A percentile compares a stretch with the other conserved stretches of the same genome.
These are phyloP conservation scores for Calameuta pallipes DNA, from an alignment of 2,888 invertebrate species.

Conservation along the genomic window DNA sequence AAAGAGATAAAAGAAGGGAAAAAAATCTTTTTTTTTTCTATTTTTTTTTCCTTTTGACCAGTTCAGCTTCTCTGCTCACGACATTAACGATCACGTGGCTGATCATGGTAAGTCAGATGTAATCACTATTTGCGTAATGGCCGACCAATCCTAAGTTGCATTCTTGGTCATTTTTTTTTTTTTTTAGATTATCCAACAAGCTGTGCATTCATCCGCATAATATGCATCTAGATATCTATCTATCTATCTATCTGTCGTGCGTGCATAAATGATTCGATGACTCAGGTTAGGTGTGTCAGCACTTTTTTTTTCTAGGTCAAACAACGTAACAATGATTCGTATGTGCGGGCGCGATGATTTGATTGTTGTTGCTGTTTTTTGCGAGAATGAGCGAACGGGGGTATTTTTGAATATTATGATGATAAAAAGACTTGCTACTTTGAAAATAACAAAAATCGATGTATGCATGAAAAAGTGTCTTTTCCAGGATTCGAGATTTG, in stretches of 20 bases:
- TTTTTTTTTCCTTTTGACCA: background rate
- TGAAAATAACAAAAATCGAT: background rate
- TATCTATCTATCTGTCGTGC: background rate
- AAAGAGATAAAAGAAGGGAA: background rate
- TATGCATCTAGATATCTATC: constrained; percentile 6
- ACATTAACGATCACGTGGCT: background rate
- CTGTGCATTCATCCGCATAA: constrained; percentile 19
- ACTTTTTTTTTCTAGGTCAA: background rate
- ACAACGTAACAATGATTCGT: background rate
- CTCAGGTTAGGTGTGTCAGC: background rate
- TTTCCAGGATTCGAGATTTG: background rate
- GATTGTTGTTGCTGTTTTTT: background rate
- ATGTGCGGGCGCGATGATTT: background rate
- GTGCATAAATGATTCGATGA: background rate
- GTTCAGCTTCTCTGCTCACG: background rate
- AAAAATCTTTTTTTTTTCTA: background rate
- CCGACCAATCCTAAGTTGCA: background rate
- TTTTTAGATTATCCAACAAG: constrained; percentile 1
- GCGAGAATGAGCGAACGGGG: background rate
- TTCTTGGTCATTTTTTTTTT: background rate
- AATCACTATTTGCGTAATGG: background rate
- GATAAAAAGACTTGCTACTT: background rate
- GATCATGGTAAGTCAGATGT: background rate
- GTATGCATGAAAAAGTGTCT: background rate
- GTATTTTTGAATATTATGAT: background rate